Evolutionary conservation across 2,797 vertebrate species (phyloP), one percentile per base, ranked within the genome.

Genomic region (Poecilia gillii): DNA sequence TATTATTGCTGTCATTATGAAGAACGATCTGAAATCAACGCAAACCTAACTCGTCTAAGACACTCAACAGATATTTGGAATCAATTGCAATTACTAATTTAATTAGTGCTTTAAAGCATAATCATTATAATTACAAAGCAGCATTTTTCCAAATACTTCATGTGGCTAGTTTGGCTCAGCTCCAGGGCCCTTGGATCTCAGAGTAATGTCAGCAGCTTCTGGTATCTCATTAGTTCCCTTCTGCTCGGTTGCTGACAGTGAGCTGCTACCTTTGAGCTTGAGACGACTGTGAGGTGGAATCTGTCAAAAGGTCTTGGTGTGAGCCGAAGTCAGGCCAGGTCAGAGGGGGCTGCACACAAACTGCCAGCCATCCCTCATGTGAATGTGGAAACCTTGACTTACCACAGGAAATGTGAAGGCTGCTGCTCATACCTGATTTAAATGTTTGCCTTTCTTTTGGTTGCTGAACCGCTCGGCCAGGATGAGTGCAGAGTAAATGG

Each of bases 251-350:
- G 77, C 84, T 86, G 88, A 87, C 92, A 84, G 83, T n/a, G 55
- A 89, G 89, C 83, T 53, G 70, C 89, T 93, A 93, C 92, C 93
- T 94, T 88, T 92, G 92, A 93, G 92, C 89, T 84, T 81, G 88
- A 93, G 89, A 87, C 76, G 77, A 87, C 89, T 80, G 84, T 84
- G 87, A 89, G 88, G 76, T 81, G 72, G 79, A 41, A 84, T 81
- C 83, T 81, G 84, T 80, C 84, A 90, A 82, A 83, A 87, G 88
- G 89, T 90, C 86, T 71, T 4, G 74, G 73, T 83, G 84, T 89
- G 79, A 84, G 83, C 84, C 39, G 77, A 16, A 81, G 77, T 83
- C 83, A 80, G 80, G 87, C 46, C 33, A 82, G 78, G 68, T 79
- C 82, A 89, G 80, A 78, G 39, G 39, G 39, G 46, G 41, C 51